Evolutionary conservation across 92 coral and sea anemone genomes (phyloP), one percentile per base, ranked within the genome.

Genomic region (Pocillopora meandrina): DNA sequence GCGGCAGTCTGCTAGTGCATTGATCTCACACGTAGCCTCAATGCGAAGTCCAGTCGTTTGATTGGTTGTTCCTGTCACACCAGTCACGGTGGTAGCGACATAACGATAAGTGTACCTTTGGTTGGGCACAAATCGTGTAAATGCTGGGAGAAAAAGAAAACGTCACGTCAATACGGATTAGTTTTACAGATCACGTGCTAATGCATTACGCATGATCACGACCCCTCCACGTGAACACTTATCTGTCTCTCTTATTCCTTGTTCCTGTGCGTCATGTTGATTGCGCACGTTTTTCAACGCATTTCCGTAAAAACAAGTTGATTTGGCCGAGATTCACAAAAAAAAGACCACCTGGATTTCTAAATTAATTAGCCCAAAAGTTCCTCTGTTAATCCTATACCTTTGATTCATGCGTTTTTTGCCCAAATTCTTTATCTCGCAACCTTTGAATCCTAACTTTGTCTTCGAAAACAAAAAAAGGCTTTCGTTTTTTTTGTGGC

Each of bases 31-130:
- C 66, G 31, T 78, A n/a, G 95, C 95, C 72, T 82, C 83, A 55
- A 91, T 83, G 49, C 84, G 83, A 16, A 88, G 77, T 63, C 91
- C 95, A 12, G 92, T 86, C 34, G 81, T 91, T 33, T 91, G 88
- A 36, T 89, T 87, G 59, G 92, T 82, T 9, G 87, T 73, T 49
- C 95, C 95, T 55, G 80, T 79, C 77, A 91, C 75, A 34, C 90
- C 92, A 52, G 95, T 91, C 56, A 76, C 72, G 21, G 90, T 85
- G 4, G 84, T 89, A 20, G 92, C 95, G 9, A 89, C 92, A 86
- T 91, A 91, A 9, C 81, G 81, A 78, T 91, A 91, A 11, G 86
- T 82, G 81, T 91, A 91, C 66, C 64, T 77, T 72, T 10, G n/a
- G 57, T 77, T 82, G 61, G 90, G 90, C 47, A 33, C 60, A 67